phyloP scores from a whole-genome alignment of 2,113 vertebrate species.

The Pontoporia blainvillei region DNA sequence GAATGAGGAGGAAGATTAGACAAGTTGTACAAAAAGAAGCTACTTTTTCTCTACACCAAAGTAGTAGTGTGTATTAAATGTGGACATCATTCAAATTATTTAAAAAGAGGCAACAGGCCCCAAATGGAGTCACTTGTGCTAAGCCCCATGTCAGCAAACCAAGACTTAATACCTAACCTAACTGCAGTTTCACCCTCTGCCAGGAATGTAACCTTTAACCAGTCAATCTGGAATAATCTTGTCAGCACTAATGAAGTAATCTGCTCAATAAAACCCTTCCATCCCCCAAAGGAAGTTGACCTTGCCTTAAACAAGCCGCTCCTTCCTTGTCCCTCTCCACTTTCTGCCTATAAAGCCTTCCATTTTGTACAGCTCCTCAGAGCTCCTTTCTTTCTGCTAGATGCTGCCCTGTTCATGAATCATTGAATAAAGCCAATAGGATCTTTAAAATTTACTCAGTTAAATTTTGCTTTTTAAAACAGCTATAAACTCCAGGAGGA shows the following conservation, averaged over 20 bases:
- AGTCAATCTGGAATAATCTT: too few species aligned
- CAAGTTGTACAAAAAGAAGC: background rate
- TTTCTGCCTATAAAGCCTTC: background rate
- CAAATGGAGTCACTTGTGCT: background rate
- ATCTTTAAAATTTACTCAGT: background rate
- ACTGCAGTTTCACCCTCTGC: too few species aligned
- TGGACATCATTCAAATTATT: background rate
- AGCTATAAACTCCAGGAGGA: background rate
- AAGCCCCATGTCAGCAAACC: background rate
- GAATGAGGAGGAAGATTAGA: background rate
- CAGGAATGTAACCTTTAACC: too few species aligned
- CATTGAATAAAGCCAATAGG: background rate
- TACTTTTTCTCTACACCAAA: background rate
- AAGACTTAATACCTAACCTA: background rate
- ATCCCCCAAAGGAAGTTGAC: background rate
- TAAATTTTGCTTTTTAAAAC: background rate
- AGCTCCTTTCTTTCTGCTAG: background rate
- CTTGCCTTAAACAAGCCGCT: background rate
- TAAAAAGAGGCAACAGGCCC: background rate
- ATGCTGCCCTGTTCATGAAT: background rate
- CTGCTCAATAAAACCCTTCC: too few species aligned
- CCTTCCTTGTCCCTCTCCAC: background rate
- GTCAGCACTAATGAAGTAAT: too few species aligned
- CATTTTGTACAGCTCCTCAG: background rate
- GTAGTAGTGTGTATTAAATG: background rate